phyloP scores from a whole-genome alignment of 2,797 vertebrate species.

The Onychomys leucogaster region DNA sequence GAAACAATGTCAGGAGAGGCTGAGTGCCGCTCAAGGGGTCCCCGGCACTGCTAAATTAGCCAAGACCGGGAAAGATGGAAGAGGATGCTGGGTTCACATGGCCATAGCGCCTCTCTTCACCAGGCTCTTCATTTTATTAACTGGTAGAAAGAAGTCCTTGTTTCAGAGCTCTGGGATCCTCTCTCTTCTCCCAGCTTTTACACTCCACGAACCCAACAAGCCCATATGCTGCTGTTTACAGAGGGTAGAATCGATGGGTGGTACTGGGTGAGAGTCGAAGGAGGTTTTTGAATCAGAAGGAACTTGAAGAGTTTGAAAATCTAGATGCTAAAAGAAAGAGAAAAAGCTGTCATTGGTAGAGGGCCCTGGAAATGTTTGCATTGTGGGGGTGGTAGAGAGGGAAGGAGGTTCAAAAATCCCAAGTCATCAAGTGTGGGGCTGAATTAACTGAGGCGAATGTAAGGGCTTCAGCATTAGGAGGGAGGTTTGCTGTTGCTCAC shows the following conservation, averaged over 20 bases:
- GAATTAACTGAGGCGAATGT: slow-evolving; percentile 36
- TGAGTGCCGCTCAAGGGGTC: not conserved
- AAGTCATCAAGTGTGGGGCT: not conserved
- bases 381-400: not conserved
- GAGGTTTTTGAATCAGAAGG: not conserved
- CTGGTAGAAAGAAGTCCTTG: not conserved
- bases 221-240: not conserved
- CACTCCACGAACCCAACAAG: not conserved
- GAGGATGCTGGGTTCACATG: not conserved
- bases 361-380: not conserved
- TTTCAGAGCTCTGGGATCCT: not conserved
- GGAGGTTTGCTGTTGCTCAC: slow-evolving; percentile 36
- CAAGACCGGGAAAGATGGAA: not conserved
- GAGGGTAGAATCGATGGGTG: fast-evolving
- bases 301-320: not conserved
- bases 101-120: not conserved
- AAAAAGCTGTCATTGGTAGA: not conserved
- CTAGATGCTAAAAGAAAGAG: slow-evolving; percentile 43
- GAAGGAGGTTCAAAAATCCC: not conserved
- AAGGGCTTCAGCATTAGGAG: slow-evolving; percentile 49
- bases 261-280: not conserved
- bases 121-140: not conserved
- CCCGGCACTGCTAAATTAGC: not conserved
- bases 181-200: not conserved
- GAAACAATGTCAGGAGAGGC: not conserved